phyloP scores from a whole-genome alignment of 1,140 invertebrate genomes.

The Brachionus angularis region DNA sequence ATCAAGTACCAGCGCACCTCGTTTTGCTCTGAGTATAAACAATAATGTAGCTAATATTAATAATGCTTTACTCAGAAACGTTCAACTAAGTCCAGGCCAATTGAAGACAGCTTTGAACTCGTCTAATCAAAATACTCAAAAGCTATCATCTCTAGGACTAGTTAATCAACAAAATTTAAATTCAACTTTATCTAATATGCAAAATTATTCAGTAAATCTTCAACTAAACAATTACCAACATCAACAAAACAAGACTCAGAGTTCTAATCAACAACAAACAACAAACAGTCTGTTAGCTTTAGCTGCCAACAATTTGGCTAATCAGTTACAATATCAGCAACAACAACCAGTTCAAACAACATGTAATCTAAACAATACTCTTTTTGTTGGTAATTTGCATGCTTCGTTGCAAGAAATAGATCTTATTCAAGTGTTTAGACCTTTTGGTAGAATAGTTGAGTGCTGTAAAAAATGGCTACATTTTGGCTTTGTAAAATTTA shows the following conservation, averaged over 20 bases:
- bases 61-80: conserved; percentile 16
- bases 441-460: conserved; percentile 43
- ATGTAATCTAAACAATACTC: conserved; percentile 40
- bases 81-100: conserved; percentile 22
- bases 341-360: conserved; percentile 19
- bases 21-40: conserved; percentile 21
- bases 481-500: conserved; percentile 43
- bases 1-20: neutral
- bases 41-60: conserved; percentile 39
- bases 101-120: no score
- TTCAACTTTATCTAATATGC: conserved; percentile 14
- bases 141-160: no score
- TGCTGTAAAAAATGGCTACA: conserved; percentile 43
- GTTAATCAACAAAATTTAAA: no score
- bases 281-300: conserved; percentile 2
- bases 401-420: conserved; percentile 31
- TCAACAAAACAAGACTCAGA: no score
- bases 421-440: conserved; percentile 30
- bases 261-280: conserved; percentile 40
- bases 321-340: neutral
- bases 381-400: conserved; percentile 42
- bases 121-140: no score
- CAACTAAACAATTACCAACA: conserved; percentile 22
- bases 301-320: conserved; percentile 1
- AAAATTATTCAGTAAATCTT: conserved; percentile 26